Base-by-base conservation (phyloP, 64 coral and sea anemone species). In the Orbicella faveolata region DNA sequence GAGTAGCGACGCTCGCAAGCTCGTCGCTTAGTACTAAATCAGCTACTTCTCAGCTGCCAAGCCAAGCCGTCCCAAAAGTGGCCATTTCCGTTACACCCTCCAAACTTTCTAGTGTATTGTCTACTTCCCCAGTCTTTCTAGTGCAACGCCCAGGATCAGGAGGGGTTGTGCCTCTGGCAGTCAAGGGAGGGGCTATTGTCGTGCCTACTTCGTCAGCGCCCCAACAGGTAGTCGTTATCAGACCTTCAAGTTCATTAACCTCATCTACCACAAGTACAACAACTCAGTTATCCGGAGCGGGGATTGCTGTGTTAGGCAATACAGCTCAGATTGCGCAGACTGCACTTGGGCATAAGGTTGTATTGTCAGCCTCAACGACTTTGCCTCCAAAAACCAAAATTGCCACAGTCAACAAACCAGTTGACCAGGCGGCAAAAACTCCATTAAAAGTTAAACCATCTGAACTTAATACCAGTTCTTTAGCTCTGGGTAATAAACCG, bases 301-400 rank as follows among this genome's bases (percentile, higher is more conserved):
- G 51, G 51, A 79, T 79, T 79, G 55, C 77, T 79, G 77, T 79
- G 6, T 55, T 79, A 23, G 77, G 77, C 55, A 79, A 55, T 61
- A 48, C 41, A 48, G 20, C 20, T 54, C 36, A 77, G 39, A 21
- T 77, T 77, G 36, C 75, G 35, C 77, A 79, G 77, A 79, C 77
- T 79, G 13, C 82, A 25, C 63, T 70, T 16, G 64, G 63, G 6
- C 63, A 72, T n/a, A 70, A 72, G 18, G 37, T 85, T 23, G 37
- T 72, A 37, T 21, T 85, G 20, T 39, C 82, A 51, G 37, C 64
- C 15, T 15, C 63, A 36, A 67, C 36, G 36, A 11, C 36, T 51
- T 13, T 85, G 65, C 39, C 65, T 7, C 62, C 81, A 68, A 68
- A 84, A 20, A 48, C 63, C 67, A n/a, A 34, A 44, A 33, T 68